Evolutionary conservation across 2,888 invertebrate species (phyloP), one percentile per base, ranked within the genome.

Genomic region (Pyralis farinalis): DNA sequence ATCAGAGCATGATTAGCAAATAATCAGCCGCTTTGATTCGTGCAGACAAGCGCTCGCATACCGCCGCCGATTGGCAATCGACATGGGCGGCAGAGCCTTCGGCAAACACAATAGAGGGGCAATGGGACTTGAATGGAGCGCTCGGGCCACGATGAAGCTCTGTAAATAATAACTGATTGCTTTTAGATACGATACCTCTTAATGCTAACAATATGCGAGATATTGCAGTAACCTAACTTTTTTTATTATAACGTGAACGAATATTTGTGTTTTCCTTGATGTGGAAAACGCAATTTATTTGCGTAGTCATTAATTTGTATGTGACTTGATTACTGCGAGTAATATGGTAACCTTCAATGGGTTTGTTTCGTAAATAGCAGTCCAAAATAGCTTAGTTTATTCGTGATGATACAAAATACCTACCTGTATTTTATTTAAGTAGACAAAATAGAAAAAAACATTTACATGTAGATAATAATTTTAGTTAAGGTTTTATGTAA

Each of bases 41-140:
- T 25, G 25, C 16, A 1, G 6, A 25, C 25, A 8, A n/a, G 21
- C 21, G 30, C 31, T 22, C 30, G 29, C 29, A 27, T 35, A 7
- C 31, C 69, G 68, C 69, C 58, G 66, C 68, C 72, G 70, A 81
- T 76, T 74, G 76, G 63, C 78, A 76, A 81, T 81, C 80, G 76
- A 85, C 85, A 82, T 71, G 80, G 75, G 68, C 77, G 58, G 70
- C 73, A 64, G 73, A 86, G 86, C 76, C 75, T 73, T 85, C 70
- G 51, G 82, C 74, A 86, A 86, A 87, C 66, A 84, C 79, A 82
- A 82, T 81, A 79, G 72, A 69, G 68, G 66, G 72, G 79, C 79
- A 78, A 71, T 71, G 68, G 64, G 65, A 62, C 74, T 74, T 67
- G 68, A 79, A 72, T 65, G 56, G 61, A 62, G 58, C 63, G 66